These are phyloP conservation scores for Monochamus alternatus DNA, from an alignment of 2,888 invertebrate species.

Conservation along the genomic window DNA sequence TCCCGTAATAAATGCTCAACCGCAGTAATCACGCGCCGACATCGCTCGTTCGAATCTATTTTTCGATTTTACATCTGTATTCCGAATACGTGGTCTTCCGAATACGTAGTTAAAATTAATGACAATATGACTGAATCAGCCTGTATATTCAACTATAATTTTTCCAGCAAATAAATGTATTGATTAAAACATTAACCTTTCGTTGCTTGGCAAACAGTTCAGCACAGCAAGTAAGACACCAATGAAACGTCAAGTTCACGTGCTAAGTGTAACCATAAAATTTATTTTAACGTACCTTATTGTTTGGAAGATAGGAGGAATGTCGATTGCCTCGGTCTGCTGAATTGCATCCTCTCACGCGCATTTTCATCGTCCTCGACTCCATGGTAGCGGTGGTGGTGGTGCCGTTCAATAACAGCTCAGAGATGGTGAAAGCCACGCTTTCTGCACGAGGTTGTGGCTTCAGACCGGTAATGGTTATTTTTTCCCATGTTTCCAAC, in stretches of 20 bases:
- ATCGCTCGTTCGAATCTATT: too few species aligned
- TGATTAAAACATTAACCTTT: background rate
- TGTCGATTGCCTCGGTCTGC: conserved; percentile 68
- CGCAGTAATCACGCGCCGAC: too few species aligned
- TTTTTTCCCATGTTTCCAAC: conserved; percentile 84
- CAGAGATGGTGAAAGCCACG: conserved; percentile 78
- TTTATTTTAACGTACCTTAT: conserved; percentile 52
- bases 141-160: background rate
- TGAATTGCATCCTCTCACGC: conserved; percentile 66
- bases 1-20: too few species aligned
- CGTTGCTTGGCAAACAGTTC: too few species aligned
- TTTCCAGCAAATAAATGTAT: background rate
- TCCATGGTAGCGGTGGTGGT: conserved; percentile 57
- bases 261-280: background rate
- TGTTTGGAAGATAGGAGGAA: conserved; percentile 70
- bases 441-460: conserved; percentile 82
- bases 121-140: too few species aligned
- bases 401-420: conserved; percentile 69
- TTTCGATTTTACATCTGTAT: too few species aligned
- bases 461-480: conserved; percentile 75
- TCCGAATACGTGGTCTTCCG: too few species aligned
- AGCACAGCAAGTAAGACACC: too few species aligned
- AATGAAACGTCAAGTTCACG: too few species aligned
- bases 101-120: too few species aligned
- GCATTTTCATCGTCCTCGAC: conserved; percentile 60